Percentiles rank a stretch among this genome's conserved stretches.
These are phyloP conservation scores for Neodiprion fabricii DNA, from an alignment of 1,140 invertebrate genomes.

Conservation along the genomic window DNA sequence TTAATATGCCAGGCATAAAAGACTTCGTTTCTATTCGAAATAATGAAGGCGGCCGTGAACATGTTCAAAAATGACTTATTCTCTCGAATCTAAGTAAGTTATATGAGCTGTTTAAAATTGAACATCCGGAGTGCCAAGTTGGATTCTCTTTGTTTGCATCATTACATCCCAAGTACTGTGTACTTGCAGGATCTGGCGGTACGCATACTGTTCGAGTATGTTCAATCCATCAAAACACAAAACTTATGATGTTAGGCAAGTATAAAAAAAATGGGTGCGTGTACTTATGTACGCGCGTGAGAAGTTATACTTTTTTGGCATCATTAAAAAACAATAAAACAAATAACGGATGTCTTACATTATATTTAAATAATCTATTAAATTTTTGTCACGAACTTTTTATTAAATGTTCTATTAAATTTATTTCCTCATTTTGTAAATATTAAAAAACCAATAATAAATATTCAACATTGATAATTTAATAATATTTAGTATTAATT, in stretches of 20 bases:
- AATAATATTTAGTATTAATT: too few relatives aligned
- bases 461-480: too few relatives aligned
- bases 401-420: too few relatives aligned
- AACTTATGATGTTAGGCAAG: slow-evolving; percentile 23
- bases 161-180: slow-evolving; percentile 28
- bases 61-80: slow-evolving; percentile 22
- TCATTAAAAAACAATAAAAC: too few relatives aligned
- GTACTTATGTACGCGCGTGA: too few relatives aligned
- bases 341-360: too few relatives aligned
- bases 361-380: too few relatives aligned
- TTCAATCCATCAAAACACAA: slow-evolving; percentile 29
- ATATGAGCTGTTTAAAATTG: background rate
- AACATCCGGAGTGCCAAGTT: slow-evolving; percentile 27
- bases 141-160: slow-evolving; percentile 32
- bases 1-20: slow-evolving; percentile 22
- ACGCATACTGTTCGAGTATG: slow-evolving; percentile 33
- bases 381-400: too few relatives aligned
- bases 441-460: too few relatives aligned
- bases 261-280: too few relatives aligned
- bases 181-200: slow-evolving; percentile 28
- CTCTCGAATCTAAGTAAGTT: background rate
- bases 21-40: slow-evolving; percentile 18
- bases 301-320: too few relatives aligned
- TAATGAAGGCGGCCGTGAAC: slow-evolving; percentile 6
- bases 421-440: too few relatives aligned